These are phyloP conservation scores for Drosophila tropicalis DNA, from an alignment of 1,140 invertebrate species.

Conservation along the genomic window DNA sequence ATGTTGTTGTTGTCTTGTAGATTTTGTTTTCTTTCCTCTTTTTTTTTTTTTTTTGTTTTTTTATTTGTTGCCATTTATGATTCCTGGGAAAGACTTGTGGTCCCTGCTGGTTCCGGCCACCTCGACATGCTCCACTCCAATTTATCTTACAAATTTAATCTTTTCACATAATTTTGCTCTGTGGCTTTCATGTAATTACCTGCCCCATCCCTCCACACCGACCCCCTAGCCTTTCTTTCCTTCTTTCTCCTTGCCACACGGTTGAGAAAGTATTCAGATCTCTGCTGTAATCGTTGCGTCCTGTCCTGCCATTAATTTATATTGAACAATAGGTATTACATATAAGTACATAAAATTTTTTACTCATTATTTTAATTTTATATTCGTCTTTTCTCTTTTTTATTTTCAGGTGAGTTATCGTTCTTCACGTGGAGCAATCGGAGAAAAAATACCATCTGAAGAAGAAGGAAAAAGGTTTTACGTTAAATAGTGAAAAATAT, in stretches of 20 bases:
- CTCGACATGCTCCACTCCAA: slow-evolving; percentile 52
- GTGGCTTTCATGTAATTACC: slow-evolving; percentile 77
- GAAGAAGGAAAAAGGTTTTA: neutral
- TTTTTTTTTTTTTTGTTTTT: slow-evolving; percentile 2
- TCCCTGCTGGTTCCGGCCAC: slow-evolving; percentile 13
- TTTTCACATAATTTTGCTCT: slow-evolving; percentile 76
- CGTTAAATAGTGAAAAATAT: neutral
- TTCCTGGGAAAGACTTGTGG: slow-evolving; percentile 50
- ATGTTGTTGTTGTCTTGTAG: slow-evolving; percentile 19
- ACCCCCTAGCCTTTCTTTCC: slow-evolving; percentile 1
- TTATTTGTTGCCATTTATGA: slow-evolving; percentile 31
- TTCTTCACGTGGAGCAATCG: neutral
- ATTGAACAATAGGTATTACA: slow-evolving; percentile 12
- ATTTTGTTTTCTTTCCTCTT: neutral
- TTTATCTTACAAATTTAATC: slow-evolving; percentile 81
- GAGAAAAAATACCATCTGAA: neutral
- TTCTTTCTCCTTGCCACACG: neutral
- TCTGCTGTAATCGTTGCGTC: slow-evolving; percentile 8
- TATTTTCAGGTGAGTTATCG: slow-evolving; percentile 67
- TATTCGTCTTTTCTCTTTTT: slow-evolving; percentile 41
- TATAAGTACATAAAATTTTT: neutral
- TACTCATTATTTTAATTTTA: slow-evolving; percentile 50
- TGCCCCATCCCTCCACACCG: slow-evolving; percentile 27
- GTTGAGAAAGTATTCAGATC: slow-evolving; percentile 68
- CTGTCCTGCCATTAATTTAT: slow-evolving; percentile 28